Evolutionary conservation across 2,113 vertebrate species (phyloP).

Genomic region (Gavia stellata): DNA sequence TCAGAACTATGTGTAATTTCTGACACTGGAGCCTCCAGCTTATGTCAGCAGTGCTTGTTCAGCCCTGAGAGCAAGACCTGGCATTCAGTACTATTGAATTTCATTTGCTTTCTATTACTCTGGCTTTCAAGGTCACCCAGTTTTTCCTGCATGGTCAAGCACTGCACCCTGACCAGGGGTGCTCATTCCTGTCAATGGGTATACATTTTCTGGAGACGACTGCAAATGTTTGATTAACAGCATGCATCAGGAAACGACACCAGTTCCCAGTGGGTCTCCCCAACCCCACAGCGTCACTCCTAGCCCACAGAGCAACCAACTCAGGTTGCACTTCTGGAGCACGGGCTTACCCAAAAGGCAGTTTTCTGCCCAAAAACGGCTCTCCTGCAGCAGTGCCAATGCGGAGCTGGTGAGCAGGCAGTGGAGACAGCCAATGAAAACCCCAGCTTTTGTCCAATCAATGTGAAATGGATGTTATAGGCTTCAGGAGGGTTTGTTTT

Average conservation of each 20-base stretch:
- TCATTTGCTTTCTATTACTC: not conserved
- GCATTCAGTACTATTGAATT: not conserved
- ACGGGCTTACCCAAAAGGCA: not conserved
- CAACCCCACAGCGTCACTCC: not conserved
- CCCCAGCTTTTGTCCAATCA: not conserved
- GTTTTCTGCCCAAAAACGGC: not conserved
- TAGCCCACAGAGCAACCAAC: not conserved
- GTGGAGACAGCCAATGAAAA: not conserved
- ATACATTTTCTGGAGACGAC: not conserved
- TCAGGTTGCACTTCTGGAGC: not conserved
- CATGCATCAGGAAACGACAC: not conserved
- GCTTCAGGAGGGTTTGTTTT: not conserved
- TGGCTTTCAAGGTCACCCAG: not conserved
- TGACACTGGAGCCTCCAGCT: not conserved
- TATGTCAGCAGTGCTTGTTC: not conserved
- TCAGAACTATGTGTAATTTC: not conserved
- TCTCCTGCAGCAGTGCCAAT: not conserved
- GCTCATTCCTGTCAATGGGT: not conserved
- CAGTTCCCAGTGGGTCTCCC: not conserved
- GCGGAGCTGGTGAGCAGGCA: not conserved
- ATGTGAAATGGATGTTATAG: not conserved
- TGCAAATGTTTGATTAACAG: not conserved
- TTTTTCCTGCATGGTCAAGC: not conserved
- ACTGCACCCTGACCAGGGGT: accelerated
- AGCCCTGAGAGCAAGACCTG: not conserved